Conservation (phyloP, 2,797 vertebrate genomes). For the Leptodactylus fallax region DNA sequence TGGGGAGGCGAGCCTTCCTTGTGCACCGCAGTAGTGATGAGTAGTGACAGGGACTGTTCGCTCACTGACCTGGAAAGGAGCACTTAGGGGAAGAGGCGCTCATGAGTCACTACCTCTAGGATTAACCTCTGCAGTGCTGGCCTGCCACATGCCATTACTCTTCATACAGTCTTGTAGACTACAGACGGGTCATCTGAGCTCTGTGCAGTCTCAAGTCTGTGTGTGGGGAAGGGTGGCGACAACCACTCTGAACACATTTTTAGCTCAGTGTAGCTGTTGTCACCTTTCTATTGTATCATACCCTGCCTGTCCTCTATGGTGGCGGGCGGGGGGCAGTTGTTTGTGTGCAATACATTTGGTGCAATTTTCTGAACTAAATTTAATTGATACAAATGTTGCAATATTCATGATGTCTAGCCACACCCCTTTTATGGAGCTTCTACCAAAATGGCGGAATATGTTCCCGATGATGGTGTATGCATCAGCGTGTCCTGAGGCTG, state of each 20-base stretch:
- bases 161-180: too few relatives aligned
- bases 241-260: too few relatives aligned
- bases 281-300: too few relatives aligned
- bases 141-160: not conserved
- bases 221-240: too few relatives aligned
- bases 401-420: not conserved
- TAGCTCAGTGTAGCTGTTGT: too few relatives aligned
- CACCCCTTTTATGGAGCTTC: not conserved
- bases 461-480: not conserved
- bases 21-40: constrained; percentile 47
- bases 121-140: constrained; percentile 26
- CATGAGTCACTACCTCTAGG: constrained; percentile 28
- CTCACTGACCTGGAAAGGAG: constrained; percentile 59
- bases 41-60: constrained; percentile 56
- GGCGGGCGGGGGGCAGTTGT: too few relatives aligned
- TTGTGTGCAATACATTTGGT: not conserved
- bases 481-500: too few relatives aligned
- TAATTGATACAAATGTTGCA: not conserved
- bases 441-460: not conserved
- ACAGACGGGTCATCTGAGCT: too few relatives aligned
- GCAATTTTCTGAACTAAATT: not conserved
- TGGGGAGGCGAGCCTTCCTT: constrained; percentile 12
- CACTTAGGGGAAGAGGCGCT: constrained; percentile 38
- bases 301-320: too few relatives aligned
- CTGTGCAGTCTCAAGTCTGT: too few relatives aligned